Evolutionary conservation across 2,113 vertebrate genomes (phyloP).

Genomic region (Seriola aureovittata): DNA sequence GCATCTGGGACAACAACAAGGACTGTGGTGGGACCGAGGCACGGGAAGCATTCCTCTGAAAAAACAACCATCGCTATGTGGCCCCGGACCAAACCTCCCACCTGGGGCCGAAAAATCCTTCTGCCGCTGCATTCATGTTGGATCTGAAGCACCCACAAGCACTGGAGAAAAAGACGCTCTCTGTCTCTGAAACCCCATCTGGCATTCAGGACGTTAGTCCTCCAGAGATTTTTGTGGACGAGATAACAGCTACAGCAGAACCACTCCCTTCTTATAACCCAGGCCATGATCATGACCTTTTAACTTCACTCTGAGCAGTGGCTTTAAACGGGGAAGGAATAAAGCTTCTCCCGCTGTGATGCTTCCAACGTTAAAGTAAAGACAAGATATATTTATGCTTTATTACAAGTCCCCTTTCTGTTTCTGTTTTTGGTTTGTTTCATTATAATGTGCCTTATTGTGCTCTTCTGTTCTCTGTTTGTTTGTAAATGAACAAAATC

Average conservation of each 20-base stretch:
- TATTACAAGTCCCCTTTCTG: too few relatives aligned
- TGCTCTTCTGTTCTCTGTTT: too few relatives aligned
- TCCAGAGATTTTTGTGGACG: slow-evolving; percentile 60
- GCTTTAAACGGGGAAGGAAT: neutral
- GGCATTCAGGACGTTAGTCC: slow-evolving; percentile 69
- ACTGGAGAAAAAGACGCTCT: slow-evolving; percentile 65
- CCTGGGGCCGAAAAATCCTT: slow-evolving; percentile 59
- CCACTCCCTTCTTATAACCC: slow-evolving; percentile 37
- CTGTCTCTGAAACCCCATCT: slow-evolving; percentile 69
- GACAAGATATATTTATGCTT: neutral
- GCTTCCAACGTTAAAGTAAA: neutral
- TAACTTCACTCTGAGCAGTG: slow-evolving; percentile 13
- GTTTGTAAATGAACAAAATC: too few relatives aligned
- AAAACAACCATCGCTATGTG: slow-evolving; percentile 78
- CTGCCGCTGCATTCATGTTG: slow-evolving; percentile 75
- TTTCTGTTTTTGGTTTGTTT: too few relatives aligned
- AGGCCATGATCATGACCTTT: slow-evolving; percentile 45
- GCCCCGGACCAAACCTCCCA: slow-evolving; percentile 74
- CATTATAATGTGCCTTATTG: too few relatives aligned
- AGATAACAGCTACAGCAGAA: slow-evolving; percentile 61
- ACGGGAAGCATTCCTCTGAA: slow-evolving; percentile 80
- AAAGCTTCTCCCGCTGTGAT: neutral
- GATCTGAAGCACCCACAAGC: slow-evolving; percentile 77
- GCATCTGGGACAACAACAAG: slow-evolving; percentile 76
- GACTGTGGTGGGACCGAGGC: slow-evolving; percentile 74